Percentiles rank a stretch among this genome's conserved stretches.
phyloP scores from a whole-genome alignment of 2,888 invertebrate species.

The Lasioglossum marginatum region DNA sequence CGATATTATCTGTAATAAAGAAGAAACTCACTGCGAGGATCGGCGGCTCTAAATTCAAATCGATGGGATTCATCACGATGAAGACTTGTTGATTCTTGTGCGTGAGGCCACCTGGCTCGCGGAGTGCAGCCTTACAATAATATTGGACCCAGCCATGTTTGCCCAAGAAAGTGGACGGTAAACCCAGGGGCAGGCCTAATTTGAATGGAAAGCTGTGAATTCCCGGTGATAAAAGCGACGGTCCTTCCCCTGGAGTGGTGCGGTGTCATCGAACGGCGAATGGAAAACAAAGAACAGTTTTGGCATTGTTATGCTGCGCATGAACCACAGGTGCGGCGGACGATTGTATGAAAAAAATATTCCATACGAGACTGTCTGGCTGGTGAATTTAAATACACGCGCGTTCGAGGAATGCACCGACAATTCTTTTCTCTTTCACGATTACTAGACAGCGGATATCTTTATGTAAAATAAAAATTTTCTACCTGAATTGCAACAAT shows the following conservation, averaged over 20 bases:
- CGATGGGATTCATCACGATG: constrained; percentile 98
- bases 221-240: constrained; percentile 94
- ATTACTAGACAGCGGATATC: neutral
- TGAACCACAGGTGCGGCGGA: constrained; percentile 37
- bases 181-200: constrained; percentile 93
- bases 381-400: constrained; percentile 18
- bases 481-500: too few species aligned
- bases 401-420: neutral
- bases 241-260: constrained; percentile 89
- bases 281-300: constrained; percentile 51
- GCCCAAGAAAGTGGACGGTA: constrained; percentile 96
- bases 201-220: constrained; percentile 98
- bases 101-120: constrained; percentile 95
- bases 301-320: constrained; percentile 51
- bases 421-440: neutral
- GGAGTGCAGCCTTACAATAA: constrained; percentile 94
- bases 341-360: constrained; percentile 29
- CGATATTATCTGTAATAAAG: constrained; percentile 1
- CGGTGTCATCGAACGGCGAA: constrained; percentile 34
- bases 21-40: constrained; percentile 91
- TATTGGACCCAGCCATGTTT: constrained; percentile 98
- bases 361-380: constrained; percentile 27
- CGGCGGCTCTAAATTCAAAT: constrained; percentile 95
- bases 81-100: constrained; percentile 99
- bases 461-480: too few species aligned